A percentile compares a stretch with the other conserved stretches of the same genome.
Conservation (phyloP, 1,140 invertebrate species). For the Drosophila lacteicornis region DNA sequence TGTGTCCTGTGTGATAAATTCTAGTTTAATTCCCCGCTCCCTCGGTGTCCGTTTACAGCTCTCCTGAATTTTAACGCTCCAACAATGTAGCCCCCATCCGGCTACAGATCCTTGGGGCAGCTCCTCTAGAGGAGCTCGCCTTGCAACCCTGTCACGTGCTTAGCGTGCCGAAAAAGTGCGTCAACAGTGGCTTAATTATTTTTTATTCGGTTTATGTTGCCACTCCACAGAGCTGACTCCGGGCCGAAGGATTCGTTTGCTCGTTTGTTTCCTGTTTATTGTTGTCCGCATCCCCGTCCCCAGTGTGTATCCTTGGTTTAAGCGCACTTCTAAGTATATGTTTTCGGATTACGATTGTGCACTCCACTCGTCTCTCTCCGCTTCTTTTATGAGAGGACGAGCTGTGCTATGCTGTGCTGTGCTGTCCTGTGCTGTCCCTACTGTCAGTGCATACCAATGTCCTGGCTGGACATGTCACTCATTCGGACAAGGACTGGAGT, state of each 20-base stretch:
- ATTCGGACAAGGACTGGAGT: constrained; percentile 14
- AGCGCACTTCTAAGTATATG: constrained; percentile 73
- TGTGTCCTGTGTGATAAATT: background rate
- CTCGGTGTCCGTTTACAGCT: background rate
- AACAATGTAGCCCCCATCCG: background rate
- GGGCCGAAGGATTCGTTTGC: constrained; percentile 9
- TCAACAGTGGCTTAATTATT: constrained; percentile 81
- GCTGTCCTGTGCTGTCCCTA: background rate
- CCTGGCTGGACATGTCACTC: constrained; percentile 45
- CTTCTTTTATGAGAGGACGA: constrained; percentile 23
- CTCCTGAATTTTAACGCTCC: constrained; percentile 7
- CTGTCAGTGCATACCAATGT: constrained; percentile 41
- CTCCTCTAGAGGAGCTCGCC: background rate
- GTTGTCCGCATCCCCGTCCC: constrained; percentile 40
- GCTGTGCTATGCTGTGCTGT: background rate
- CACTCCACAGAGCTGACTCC: constrained; percentile 1
- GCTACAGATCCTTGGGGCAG: background rate
- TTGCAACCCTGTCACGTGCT: constrained; percentile 61
- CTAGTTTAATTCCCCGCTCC: constrained; percentile 8
- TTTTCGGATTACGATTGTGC: constrained; percentile 67
- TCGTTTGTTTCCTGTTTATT: constrained; percentile 71
- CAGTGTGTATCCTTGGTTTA: constrained; percentile 30
- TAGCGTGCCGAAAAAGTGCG: constrained; percentile 77
- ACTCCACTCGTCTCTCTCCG: background rate
- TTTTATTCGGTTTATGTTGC: constrained; percentile 73